Evolutionary conservation across 2,888 invertebrate genomes (phyloP), one percentile per base, ranked within the genome.

Genomic region (Troglohyphantes excavatus): DNA sequence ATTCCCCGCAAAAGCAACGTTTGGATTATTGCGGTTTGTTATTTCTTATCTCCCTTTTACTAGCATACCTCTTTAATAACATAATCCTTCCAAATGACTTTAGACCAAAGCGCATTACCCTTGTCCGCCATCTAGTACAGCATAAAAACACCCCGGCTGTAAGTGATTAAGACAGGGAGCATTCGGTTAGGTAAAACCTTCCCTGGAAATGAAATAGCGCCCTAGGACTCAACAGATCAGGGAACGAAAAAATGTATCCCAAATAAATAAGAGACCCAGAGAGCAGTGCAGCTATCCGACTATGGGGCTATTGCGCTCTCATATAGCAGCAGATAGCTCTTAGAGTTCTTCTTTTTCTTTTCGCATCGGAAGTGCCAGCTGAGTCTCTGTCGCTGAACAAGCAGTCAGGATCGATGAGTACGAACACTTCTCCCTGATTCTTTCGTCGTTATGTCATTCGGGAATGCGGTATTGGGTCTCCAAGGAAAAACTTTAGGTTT

Each of bases 351-450:
- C 33, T 67, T 65, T 72, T 63, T 81, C 68, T 83, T 61, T 65
- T 83, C 46, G 63, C 33, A 43, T 81, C 27, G 23, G 43, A 78
- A 61, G 78, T 73, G 59, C 83, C 83, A 83, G 83, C 83, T 83
- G 83, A 83, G 72, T 72, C 83, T 82, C 70, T 53, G 59, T 53
- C 83, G 63, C 27, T 83, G 83, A 83, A 83, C 83, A 83, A 83
- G 83, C 43, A 73, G 27, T 27, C 26, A 27, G 53, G 73, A 83
- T 83, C 83, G 73, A 83, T 83, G 63, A 53, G 70, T 63, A 23
- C n/a, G 43, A 61, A 73, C 63, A 83, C 83, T 63, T 73, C 33
- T 63, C 72, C 17, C 61, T 63, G 43, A 73, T 83, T 83, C 72
- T 83, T 73, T 73, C 53, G 82, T 70, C 68, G 70, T 82, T 82